Conservation (phyloP, 2,797 vertebrate species). For the Sebastes trivittatus region DNA sequence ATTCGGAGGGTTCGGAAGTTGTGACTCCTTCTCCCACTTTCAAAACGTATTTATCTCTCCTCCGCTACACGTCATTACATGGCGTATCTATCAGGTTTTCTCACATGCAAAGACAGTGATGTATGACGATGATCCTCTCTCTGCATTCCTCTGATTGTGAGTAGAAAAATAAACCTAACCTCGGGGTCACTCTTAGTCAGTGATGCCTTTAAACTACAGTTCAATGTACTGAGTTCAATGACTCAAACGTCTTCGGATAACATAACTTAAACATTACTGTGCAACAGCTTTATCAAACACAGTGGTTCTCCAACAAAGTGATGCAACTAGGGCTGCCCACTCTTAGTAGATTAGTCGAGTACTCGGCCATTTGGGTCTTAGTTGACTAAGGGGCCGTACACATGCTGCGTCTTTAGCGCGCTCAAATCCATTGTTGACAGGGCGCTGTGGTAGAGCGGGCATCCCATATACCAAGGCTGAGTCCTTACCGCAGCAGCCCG, state of each 20-base stretch:
- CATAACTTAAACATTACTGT: neutral
- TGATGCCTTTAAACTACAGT: neutral
- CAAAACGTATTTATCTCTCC: neutral
- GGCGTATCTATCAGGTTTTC: neutral
- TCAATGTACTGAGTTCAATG: neutral
- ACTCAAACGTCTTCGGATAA: neutral
- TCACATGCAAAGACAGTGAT: neutral
- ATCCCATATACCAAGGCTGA: too few relatives aligned
- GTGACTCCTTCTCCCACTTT: neutral
- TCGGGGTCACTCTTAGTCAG: neutral
- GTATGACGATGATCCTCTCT: neutral
- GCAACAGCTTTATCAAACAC: neutral
- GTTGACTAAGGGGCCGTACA: neutral
- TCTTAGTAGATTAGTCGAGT: neutral
- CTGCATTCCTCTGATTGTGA: neutral
- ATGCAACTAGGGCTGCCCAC: neutral
- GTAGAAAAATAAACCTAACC: neutral
- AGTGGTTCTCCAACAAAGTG: neutral
- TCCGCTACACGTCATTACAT: neutral
- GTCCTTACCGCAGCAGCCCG: too few relatives aligned
- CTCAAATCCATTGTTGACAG: too few relatives aligned
- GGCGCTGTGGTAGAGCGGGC: rapidly evolving
- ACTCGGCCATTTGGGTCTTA: neutral
- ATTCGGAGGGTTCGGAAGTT: neutral
- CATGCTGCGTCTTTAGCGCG: too few relatives aligned